A percentile compares a stretch with the other conserved stretches of the same genome.
These are phyloP conservation scores for Monopterus albus DNA, from an alignment of 2,113 vertebrate genomes.

Conservation along the genomic window DNA sequence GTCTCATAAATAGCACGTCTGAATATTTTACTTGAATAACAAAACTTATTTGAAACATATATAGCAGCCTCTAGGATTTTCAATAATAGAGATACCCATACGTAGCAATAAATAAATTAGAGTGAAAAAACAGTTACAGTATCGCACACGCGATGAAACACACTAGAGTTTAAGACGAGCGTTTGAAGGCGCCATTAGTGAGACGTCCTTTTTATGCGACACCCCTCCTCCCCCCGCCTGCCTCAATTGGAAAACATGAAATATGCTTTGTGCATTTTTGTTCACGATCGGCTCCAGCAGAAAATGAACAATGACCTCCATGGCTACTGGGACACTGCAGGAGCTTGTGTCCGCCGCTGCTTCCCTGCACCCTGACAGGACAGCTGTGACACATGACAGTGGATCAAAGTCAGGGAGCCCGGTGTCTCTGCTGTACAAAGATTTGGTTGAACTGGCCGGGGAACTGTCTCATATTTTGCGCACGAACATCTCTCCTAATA, in stretches of 20 bases:
- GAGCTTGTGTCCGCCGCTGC: conserved; percentile 83
- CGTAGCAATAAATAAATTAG: accelerated
- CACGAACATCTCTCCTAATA: conserved; percentile 52
- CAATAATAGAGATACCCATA: background rate
- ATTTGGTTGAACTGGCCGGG: conserved; percentile 63
- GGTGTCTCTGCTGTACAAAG: conserved; percentile 74
- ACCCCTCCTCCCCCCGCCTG: conserved; percentile 59
- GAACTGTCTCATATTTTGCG: conserved; percentile 82
- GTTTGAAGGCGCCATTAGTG: background rate
- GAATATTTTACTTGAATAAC: background rate
- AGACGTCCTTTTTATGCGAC: background rate
- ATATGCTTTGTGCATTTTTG: no score
- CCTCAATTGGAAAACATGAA: accelerated
- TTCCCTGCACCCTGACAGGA: conserved; percentile 54
- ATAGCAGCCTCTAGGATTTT: background rate
- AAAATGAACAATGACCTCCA: background rate
- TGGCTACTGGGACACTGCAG: conserved; percentile 78
- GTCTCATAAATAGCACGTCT: no score
- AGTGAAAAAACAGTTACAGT: no score
- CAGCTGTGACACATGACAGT: conserved; percentile 85
- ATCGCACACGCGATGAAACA: no score
- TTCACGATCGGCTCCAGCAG: accelerated
- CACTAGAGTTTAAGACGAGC: background rate
- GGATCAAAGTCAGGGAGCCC: conserved; percentile 49
- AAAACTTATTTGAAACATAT: background rate